Percentiles rank a stretch among this genome's conserved stretches.
phyloP scores from a whole-genome alignment of 2,888 invertebrate species.

The Hemithea aestivaria region DNA sequence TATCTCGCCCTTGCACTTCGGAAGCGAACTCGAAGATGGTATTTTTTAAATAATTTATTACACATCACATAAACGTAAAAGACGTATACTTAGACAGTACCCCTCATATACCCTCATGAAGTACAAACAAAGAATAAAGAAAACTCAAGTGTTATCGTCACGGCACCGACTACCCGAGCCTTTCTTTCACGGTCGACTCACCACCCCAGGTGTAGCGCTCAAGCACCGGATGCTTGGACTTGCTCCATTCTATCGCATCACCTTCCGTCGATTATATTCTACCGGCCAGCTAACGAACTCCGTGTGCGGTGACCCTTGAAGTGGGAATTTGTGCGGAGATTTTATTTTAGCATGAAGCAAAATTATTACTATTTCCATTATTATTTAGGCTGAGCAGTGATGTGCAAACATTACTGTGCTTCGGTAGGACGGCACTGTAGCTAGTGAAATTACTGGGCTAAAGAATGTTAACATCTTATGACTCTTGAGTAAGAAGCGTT shows the following conservation, averaged over 20 bases:
- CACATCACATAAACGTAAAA: no score
- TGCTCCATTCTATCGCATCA: slow-evolving; percentile 42
- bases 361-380: not conserved
- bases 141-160: slow-evolving; percentile 21
- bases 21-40: no score
- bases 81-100: not conserved
- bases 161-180: slow-evolving; percentile 24
- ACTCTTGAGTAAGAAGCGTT: no score
- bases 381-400: no score
- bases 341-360: slow-evolving; percentile 1
- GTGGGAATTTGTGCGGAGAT: slow-evolving; percentile 18
- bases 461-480: no score
- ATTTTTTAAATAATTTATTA: no score
- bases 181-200: slow-evolving; percentile 53
- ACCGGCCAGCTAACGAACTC: slow-evolving; percentile 46
- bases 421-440: no score
- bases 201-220: slow-evolving; percentile 47
- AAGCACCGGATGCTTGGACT: slow-evolving; percentile 10
- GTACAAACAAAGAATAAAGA: slow-evolving; percentile 11
- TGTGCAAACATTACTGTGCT: no score
- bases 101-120: slow-evolving; percentile 1
- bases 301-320: slow-evolving; percentile 54
- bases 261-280: slow-evolving; percentile 62
- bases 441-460: no score
- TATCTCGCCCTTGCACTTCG: no score